A percentile compares a stretch with the other conserved stretches of the same genome.
Conservation (phyloP, 2,113 vertebrate species). For the Lophochroa leadbeateri region DNA sequence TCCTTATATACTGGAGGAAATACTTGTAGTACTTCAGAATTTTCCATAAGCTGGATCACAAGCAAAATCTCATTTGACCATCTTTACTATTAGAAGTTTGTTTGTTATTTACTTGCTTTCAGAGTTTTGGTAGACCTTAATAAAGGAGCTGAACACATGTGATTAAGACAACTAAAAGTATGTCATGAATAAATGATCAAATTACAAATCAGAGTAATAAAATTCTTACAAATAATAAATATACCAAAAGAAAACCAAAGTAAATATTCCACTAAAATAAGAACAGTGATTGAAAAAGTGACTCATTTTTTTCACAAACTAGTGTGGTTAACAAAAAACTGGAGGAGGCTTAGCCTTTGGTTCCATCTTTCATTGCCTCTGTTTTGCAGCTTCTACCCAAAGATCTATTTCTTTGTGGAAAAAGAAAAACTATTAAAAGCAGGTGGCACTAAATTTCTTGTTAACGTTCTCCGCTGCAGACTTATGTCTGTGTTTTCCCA, state of each 20-base stretch:
- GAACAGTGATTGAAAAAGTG: background rate
- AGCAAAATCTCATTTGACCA: background rate
- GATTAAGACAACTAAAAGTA: background rate
- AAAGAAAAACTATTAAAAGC: conserved; percentile 49
- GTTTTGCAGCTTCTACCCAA: background rate
- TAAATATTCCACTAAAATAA: background rate
- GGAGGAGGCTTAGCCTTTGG: background rate
- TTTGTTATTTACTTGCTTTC: background rate
- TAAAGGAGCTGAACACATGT: no score
- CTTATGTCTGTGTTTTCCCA: conserved; percentile 22
- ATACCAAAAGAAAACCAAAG: background rate
- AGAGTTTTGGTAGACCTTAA: no score
- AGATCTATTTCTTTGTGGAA: background rate
- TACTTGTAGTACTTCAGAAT: background rate
- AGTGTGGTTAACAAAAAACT: background rate
- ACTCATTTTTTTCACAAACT: background rate
- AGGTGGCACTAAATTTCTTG: background rate
- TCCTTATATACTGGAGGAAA: background rate
- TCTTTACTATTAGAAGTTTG: background rate
- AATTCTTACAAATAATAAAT: background rate
- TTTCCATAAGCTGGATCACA: background rate
- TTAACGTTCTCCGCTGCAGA: background rate
- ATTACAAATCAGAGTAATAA: background rate
- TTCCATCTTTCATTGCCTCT: background rate
- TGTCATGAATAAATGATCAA: background rate